Evolutionary conservation across 2,113 vertebrate species (phyloP).

Genomic region (Notiomystis cincta): DNA sequence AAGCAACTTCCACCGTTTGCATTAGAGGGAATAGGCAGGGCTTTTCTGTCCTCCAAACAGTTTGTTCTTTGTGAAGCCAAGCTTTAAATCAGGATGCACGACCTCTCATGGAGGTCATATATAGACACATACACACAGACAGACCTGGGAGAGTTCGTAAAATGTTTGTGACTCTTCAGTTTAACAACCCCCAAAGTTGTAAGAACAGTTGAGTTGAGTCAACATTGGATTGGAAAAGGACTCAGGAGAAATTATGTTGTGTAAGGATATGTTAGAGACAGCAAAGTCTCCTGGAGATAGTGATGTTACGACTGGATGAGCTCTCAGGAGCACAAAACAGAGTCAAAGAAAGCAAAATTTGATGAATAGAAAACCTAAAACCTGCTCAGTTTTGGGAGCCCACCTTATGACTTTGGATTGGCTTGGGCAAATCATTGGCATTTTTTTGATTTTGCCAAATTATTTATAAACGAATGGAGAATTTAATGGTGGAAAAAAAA

Average conservation of each 20-base stretch:
- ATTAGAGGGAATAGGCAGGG: neutral
- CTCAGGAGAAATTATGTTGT: neutral
- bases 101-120: neutral
- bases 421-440: neutral
- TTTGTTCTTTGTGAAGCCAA: neutral
- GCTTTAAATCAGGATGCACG: rapidly evolving
- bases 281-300: neutral
- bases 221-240: neutral
- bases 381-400: neutral
- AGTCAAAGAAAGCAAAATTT: neutral
- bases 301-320: neutral
- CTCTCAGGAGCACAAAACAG: neutral
- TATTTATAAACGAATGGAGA: neutral
- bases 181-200: neutral
- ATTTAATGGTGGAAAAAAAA: neutral
- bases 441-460: neutral
- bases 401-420: neutral
- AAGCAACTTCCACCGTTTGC: neutral
- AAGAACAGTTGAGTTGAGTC: neutral
- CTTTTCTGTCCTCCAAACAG: neutral
- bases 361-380: neutral
- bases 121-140: neutral
- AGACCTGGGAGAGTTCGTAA: neutral
- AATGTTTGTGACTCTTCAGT: neutral
- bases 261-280: neutral